Evolutionary conservation across 2,888 invertebrate species (phyloP).

Genomic region (Helicoverpa assulta): DNA sequence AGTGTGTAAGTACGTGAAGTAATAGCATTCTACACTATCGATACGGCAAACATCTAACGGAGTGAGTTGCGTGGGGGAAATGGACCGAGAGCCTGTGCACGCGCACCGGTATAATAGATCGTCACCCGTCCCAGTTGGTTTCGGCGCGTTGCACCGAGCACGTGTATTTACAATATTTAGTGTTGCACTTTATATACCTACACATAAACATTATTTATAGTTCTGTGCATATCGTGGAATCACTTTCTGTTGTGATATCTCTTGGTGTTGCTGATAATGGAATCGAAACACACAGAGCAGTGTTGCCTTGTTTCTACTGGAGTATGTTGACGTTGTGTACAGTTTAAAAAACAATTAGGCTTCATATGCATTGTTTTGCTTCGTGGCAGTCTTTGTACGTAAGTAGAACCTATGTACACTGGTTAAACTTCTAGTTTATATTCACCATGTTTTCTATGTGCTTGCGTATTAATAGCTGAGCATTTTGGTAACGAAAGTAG

Average conservation of each 20-base stretch:
- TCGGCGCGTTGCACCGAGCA: slow-evolving; percentile 88
- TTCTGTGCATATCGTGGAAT: slow-evolving; percentile 63
- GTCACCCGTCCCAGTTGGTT: slow-evolving; percentile 88
- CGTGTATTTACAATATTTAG: slow-evolving; percentile 81
- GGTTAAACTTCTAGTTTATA: slow-evolving; percentile 11
- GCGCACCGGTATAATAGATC: slow-evolving; percentile 88
- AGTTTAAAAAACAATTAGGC: slow-evolving; percentile 54
- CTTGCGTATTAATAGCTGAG: slow-evolving; percentile 41
- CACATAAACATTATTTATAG: slow-evolving; percentile 54
- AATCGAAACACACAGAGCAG: slow-evolving; percentile 64
- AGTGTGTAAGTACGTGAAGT: slow-evolving; percentile 57
- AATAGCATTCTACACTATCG: slow-evolving; percentile 72
- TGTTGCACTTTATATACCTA: slow-evolving; percentile 68
- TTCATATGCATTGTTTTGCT: slow-evolving; percentile 39
- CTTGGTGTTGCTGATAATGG: slow-evolving; percentile 68
- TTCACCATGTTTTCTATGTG: slow-evolving; percentile 9
- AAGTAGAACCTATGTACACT: slow-evolving; percentile 47
- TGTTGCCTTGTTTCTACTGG: slow-evolving; percentile 53
- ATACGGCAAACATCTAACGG: slow-evolving; percentile 85
- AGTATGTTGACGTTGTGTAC: slow-evolving; percentile 59
- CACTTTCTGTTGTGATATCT: slow-evolving; percentile 57
- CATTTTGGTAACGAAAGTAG: slow-evolving; percentile 40
- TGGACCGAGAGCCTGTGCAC: slow-evolving; percentile 87
- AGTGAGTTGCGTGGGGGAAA: slow-evolving; percentile 89
- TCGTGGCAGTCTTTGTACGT: slow-evolving; percentile 54